Conservation (phyloP, 2,888 invertebrate species). For the Eumacrocentrus americanus region DNA sequence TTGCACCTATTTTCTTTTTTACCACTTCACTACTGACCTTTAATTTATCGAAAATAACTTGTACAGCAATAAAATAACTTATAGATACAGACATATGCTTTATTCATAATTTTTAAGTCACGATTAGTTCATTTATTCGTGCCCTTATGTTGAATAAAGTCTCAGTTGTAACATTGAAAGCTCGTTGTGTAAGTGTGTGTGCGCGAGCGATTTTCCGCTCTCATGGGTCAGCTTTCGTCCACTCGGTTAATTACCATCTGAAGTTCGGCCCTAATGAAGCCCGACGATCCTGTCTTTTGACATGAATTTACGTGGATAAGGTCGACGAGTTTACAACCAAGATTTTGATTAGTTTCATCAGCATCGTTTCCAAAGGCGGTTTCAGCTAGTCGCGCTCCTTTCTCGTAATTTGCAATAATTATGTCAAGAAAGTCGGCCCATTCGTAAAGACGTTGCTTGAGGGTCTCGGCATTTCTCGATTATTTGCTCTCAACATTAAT, state of each 20-base stretch:
- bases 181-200: not conserved
- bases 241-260: constrained; percentile 41
- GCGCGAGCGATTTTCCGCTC: constrained; percentile 13
- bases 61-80: too few species aligned
- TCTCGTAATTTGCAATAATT: constrained; percentile 23
- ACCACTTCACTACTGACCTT: too few species aligned
- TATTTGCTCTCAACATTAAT: too few species aligned
- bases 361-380: constrained; percentile 19
- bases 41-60: too few species aligned
- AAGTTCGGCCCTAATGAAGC: constrained; percentile 47
- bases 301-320: constrained; percentile 40
- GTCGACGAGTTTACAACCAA: constrained; percentile 38
- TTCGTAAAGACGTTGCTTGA: constrained; percentile 6
- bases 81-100: too few species aligned
- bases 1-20: not conserved
- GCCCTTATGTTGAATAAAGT: constrained; percentile 4
- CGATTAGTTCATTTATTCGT: constrained; percentile 15
- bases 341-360: constrained; percentile 52
- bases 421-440: constrained; percentile 4
- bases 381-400: not conserved
- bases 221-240: constrained; percentile 35
- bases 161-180: constrained; percentile 15
- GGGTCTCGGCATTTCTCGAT: too few species aligned
- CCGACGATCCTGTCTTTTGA: constrained; percentile 47
- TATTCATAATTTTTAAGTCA: constrained; percentile 8